phyloP scores from a whole-genome alignment of 2,797 vertebrate genomes.

The Etheostoma perlongum region DNA sequence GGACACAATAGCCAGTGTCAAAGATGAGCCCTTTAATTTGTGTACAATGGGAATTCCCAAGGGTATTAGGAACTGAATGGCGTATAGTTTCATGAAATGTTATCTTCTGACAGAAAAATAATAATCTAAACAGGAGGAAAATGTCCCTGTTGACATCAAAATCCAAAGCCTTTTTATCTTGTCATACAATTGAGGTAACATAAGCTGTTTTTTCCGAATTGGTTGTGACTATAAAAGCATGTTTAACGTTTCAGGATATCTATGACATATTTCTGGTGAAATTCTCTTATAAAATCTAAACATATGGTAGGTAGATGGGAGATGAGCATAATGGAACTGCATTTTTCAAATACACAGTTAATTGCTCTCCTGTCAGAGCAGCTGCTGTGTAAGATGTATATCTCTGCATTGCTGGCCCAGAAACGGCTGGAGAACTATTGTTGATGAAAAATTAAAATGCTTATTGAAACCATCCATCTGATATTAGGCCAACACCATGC shows the following conservation, averaged over 20 bases:
- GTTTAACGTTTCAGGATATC: background rate
- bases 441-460: slow-evolving; percentile 36
- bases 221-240: background rate
- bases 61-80: background rate
- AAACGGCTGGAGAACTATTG: slow-evolving; percentile 8
- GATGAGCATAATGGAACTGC: slow-evolving; percentile 12
- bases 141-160: background rate
- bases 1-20: background rate
- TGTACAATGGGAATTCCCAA: background rate
- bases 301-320: background rate
- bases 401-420: slow-evolving; percentile 17
- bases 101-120: slow-evolving; percentile 3
- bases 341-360: slow-evolving; percentile 31
- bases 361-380: slow-evolving; percentile 26
- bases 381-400: slow-evolving; percentile 20
- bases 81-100: background rate
- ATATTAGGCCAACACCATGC: slow-evolving; percentile 13
- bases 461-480: slow-evolving; percentile 37
- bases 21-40: slow-evolving; percentile 9
- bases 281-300: slow-evolving; percentile 23
- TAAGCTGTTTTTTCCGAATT: background rate
- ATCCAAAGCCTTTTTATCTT: slow-evolving; percentile 18
- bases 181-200: slow-evolving; percentile 13
- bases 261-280: slow-evolving; percentile 16
- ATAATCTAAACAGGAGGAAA: slow-evolving; percentile 18